Evolutionary conservation across 2,797 vertebrate genomes (phyloP).

Genomic region (Neosilurus mollespiculum): DNA sequence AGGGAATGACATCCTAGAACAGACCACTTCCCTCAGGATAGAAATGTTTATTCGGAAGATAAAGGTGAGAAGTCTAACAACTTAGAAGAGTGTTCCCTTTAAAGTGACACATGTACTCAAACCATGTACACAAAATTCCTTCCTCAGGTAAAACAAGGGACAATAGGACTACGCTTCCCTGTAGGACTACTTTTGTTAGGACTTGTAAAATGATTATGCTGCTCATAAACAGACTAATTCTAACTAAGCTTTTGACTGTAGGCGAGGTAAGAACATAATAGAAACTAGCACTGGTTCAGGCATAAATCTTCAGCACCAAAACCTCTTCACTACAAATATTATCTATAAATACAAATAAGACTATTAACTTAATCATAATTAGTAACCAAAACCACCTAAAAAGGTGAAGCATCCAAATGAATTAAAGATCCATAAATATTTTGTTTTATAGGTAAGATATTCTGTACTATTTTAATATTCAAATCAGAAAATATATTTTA

Average conservation of each 20-base stretch:
- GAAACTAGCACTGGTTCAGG: not conserved
- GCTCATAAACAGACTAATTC: not conserved
- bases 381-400: not conserved
- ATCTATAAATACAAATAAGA: not conserved
- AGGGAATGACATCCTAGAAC: not conserved
- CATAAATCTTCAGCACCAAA: not conserved
- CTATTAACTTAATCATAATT: not conserved
- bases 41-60: not conserved
- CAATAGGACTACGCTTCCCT: not conserved
- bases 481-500: not conserved
- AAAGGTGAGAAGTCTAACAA: not conserved
- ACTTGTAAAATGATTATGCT: not conserved
- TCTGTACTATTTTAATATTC: not conserved
- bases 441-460: not conserved
- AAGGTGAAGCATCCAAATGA: not conserved
- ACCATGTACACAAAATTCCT: not conserved
- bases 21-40: not conserved
- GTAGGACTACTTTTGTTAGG: not conserved
- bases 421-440: not conserved
- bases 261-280: not conserved
- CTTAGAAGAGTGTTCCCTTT: not conserved
- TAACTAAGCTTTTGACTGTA: not conserved
- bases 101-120: not conserved
- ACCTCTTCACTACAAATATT: not conserved
- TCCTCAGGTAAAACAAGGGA: not conserved